Evolutionary conservation across 1,140 invertebrate species (phyloP).

Genomic region (Homalodisca vitripennis): DNA sequence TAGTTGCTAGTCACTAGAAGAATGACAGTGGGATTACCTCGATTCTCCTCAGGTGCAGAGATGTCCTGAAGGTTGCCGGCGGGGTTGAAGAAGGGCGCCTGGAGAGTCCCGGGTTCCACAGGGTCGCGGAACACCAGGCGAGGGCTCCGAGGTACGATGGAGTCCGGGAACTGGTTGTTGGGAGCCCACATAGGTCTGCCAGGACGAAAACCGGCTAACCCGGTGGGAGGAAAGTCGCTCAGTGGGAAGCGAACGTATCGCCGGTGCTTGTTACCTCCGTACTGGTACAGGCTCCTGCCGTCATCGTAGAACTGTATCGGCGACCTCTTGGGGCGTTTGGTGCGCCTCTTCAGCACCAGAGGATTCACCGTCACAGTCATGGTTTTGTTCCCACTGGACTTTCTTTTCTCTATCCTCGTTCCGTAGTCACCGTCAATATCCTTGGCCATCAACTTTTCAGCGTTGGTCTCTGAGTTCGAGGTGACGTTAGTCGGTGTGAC

Average conservation of each 20-base stretch:
- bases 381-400: background rate
- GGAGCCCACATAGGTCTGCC: conserved; percentile 12
- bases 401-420: conserved; percentile 14
- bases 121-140: conserved; percentile 53
- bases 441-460: background rate
- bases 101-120: conserved; percentile 40
- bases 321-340: conserved; percentile 1
- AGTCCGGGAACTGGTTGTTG: conserved; percentile 40
- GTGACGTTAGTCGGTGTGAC: background rate
- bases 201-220: background rate
- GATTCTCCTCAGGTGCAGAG: conserved; percentile 35
- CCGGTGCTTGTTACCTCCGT: conserved; percentile 17
- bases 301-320: conserved; percentile 5
- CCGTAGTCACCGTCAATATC: conserved; percentile 17
- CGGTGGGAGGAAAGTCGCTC: conserved; percentile 22
- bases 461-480: background rate
- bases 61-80: conserved; percentile 38
- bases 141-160: conserved; percentile 54
- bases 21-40: conserved; percentile 34
- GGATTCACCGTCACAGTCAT: conserved; percentile 12
- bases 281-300: background rate
- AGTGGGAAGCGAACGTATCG: conserved; percentile 28
- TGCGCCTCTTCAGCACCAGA: background rate
- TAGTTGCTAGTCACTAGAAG: no score
- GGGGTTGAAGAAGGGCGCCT: conserved; percentile 36